phyloP scores from a whole-genome alignment of 2,797 vertebrate genomes.

The Poeciliopsis infans region DNA sequence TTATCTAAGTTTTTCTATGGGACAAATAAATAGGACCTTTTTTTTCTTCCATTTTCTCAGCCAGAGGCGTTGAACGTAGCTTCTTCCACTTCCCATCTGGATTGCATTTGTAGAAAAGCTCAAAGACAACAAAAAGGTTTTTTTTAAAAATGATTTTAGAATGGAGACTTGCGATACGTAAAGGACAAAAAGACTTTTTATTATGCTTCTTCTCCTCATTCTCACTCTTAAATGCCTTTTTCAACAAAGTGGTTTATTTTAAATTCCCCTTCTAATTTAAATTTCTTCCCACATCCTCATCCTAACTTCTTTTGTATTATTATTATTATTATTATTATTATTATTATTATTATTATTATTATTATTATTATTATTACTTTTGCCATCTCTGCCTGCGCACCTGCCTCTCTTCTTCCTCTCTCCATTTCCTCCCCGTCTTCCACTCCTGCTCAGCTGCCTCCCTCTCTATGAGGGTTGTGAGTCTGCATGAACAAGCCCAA shows the following conservation, averaged over 20 bases:
- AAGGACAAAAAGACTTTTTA: neutral
- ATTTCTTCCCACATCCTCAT: constrained; percentile 12
- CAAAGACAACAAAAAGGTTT: constrained; percentile 11
- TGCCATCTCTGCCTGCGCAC: constrained; percentile 38
- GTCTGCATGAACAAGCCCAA: constrained; percentile 67
- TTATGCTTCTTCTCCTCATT: constrained; percentile 9
- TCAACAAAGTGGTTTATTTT: constrained; percentile 3
- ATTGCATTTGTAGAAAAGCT: constrained; percentile 14
- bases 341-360: too few species aligned
- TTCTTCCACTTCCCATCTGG: constrained; percentile 21
- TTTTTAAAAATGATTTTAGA: constrained; percentile 1
- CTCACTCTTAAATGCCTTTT: constrained; percentile 4
- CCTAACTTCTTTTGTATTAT: neutral
- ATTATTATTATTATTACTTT: neutral
- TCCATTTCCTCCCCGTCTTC: constrained; percentile 22
- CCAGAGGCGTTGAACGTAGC: constrained; percentile 12
- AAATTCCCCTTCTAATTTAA: neutral
- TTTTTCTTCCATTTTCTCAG: constrained; percentile 18
- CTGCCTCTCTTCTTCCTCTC: constrained; percentile 28
- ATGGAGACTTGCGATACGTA: neutral
- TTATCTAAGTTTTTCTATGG: constrained; percentile 19
- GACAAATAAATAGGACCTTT: constrained; percentile 22
- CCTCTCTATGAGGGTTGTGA: constrained; percentile 47
- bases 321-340: too few species aligned
- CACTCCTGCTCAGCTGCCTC: constrained; percentile 33